Conservation (phyloP, 1,140 invertebrate genomes). For the Halictus rubicundus region DNA sequence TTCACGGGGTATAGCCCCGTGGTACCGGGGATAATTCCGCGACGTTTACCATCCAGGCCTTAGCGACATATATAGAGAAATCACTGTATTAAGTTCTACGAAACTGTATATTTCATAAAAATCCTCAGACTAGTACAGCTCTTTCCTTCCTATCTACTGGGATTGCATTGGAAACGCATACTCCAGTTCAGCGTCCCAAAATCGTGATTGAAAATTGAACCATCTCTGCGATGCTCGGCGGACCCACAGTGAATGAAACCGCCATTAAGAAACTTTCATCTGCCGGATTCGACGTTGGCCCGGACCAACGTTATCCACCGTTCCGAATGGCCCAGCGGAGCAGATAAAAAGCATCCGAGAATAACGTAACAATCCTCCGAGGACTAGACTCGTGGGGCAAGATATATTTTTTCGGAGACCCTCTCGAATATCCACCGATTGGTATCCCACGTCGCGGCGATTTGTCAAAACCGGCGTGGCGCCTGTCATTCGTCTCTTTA, state of each 20-base stretch:
- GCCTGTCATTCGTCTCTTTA: constrained; percentile 66
- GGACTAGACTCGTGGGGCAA: constrained; percentile 13
- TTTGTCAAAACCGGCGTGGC: constrained; percentile 67
- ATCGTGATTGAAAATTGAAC: no score
- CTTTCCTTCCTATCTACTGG: no score
- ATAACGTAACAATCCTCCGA: constrained; percentile 1
- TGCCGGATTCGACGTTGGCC: neutral
- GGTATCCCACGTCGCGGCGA: constrained; percentile 57
- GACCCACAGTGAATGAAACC: neutral
- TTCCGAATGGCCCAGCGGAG: neutral
- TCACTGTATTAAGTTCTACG: no score
- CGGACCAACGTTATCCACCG: neutral
- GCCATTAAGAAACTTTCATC: neutral
- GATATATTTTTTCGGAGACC: constrained; percentile 38
- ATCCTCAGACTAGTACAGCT: no score
- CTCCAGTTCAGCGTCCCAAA: no score
- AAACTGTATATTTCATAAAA: no score
- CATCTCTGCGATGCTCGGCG: neutral
- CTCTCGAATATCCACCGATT: constrained; percentile 51
- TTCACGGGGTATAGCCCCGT: no score
- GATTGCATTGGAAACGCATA: no score
- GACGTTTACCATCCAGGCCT: no score
- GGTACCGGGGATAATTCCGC: no score
- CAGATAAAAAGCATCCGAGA: neutral
- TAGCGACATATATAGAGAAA: no score